Conservation (phyloP, 2,888 invertebrate genomes). For the Drosophila neonasuta region DNA sequence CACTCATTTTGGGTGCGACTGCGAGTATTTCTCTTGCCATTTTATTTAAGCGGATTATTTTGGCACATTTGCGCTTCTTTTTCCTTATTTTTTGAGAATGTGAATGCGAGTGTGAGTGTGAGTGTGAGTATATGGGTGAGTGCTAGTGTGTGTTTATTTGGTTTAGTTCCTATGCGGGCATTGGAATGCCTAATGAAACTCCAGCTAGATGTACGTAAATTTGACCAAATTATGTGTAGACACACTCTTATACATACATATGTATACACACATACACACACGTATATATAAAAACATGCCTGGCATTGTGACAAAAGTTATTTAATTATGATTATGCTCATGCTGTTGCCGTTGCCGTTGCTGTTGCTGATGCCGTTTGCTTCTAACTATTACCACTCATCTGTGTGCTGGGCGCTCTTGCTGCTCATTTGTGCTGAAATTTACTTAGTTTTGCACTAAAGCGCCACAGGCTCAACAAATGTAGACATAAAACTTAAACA, state of each 20-base stretch:
- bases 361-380: slow-evolving; percentile 25
- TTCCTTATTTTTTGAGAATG: not conserved
- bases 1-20: slow-evolving; percentile 55
- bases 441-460: slow-evolving; percentile 75
- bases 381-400: slow-evolving; percentile 54
- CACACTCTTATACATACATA: slow-evolving; percentile 22
- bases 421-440: slow-evolving; percentile 70
- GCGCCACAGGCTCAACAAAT: slow-evolving; percentile 66
- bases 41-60: slow-evolving; percentile 77
- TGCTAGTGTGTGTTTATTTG: slow-evolving; percentile 25
- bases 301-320: slow-evolving; percentile 75
- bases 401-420: slow-evolving; percentile 34
- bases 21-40: slow-evolving; percentile 65
- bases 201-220: slow-evolving; percentile 56
- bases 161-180: slow-evolving; percentile 37
- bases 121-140: slow-evolving; percentile 4
- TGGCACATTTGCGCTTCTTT: slow-evolving; percentile 64
- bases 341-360: slow-evolving; percentile 15
- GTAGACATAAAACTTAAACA: slow-evolving; percentile 73
- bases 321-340: slow-evolving; percentile 74
- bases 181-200: slow-evolving; percentile 72
- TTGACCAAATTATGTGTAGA: slow-evolving; percentile 69
- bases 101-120: slow-evolving; percentile 4
- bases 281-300: slow-evolving; percentile 15
- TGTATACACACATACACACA: slow-evolving; percentile 14